Evolutionary conservation across 37 sponge, comb jelly and placozoan genomes (phyloP).

Genomic region (Spongilla lacustris): DNA sequence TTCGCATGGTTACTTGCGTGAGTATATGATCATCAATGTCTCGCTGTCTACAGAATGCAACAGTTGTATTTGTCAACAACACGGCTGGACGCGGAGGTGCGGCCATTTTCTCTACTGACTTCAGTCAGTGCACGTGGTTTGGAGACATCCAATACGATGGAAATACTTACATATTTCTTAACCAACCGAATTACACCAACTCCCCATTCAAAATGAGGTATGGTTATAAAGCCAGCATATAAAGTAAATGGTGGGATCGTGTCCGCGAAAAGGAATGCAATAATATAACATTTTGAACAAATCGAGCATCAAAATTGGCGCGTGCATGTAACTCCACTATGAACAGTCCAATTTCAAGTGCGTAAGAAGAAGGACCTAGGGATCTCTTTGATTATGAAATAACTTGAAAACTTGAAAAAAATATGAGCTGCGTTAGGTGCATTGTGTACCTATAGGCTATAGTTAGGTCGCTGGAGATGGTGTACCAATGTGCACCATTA

Average conservation of each 20-base stretch:
- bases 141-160: constrained; percentile 6
- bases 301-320: too few species aligned
- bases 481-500: too few species aligned
- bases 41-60: constrained; percentile 22
- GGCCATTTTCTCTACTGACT: constrained; percentile 72
- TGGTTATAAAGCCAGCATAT: not conserved
- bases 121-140: constrained; percentile 65
- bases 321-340: too few species aligned
- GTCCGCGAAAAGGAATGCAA: not conserved
- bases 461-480: too few species aligned
- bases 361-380: too few species aligned
- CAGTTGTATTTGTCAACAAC: constrained; percentile 56
- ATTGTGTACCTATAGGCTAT: too few species aligned
- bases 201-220: constrained; percentile 43
- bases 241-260: not conserved
- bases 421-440: too few species aligned
- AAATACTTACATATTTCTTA: constrained; percentile 38
- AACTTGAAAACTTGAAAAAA: not conserved
- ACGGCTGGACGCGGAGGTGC: constrained; percentile 59
- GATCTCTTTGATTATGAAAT: too few species aligned
- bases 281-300: too few species aligned
- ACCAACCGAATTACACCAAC: constrained; percentile 2
- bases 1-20: too few species aligned
- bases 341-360: not conserved
- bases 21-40: too few species aligned